Conservation (phyloP, 2,113 vertebrate genomes). For the Cyphomyrus discorhynchus region DNA sequence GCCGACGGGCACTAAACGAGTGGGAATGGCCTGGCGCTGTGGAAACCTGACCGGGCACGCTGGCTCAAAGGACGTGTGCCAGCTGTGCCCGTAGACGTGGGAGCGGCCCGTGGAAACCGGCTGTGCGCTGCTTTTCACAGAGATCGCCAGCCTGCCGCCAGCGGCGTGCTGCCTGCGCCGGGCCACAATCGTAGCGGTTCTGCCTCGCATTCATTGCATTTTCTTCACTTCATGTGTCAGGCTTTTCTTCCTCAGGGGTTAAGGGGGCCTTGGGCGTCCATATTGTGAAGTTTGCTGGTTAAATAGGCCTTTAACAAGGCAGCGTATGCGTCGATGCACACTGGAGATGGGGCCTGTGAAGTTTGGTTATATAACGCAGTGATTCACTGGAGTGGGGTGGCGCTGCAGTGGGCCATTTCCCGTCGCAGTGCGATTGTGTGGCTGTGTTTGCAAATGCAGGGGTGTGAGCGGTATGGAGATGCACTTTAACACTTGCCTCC, state of each 20-base stretch:
- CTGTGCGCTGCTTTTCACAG: constrained; percentile 12
- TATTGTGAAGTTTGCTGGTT: background rate
- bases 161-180: constrained; percentile 21
- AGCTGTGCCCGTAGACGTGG: constrained; percentile 2
- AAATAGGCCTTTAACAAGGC: background rate
- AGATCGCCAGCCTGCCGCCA: constrained; percentile 23
- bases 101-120: background rate
- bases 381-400: background rate
- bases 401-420: background rate
- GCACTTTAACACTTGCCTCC: background rate
- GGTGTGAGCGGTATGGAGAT: background rate
- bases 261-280: background rate
- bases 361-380: background rate
- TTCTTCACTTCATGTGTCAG: constrained; percentile 17
- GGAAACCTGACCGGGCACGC: constrained; percentile 12
- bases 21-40: constrained; percentile 10
- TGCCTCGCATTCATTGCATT: constrained; percentile 23
- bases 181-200: constrained; percentile 10
- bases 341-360: background rate
- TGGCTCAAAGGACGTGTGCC: constrained; percentile 18
- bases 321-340: background rate
- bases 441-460: background rate
- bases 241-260: background rate
- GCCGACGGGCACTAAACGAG: constrained; percentile 31
- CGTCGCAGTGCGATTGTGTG: background rate